Evolutionary conservation across 2,797 vertebrate species (phyloP), one percentile per base, ranked within the genome.

Genomic region (Lepidocolaptes lacrymiger): DNA sequence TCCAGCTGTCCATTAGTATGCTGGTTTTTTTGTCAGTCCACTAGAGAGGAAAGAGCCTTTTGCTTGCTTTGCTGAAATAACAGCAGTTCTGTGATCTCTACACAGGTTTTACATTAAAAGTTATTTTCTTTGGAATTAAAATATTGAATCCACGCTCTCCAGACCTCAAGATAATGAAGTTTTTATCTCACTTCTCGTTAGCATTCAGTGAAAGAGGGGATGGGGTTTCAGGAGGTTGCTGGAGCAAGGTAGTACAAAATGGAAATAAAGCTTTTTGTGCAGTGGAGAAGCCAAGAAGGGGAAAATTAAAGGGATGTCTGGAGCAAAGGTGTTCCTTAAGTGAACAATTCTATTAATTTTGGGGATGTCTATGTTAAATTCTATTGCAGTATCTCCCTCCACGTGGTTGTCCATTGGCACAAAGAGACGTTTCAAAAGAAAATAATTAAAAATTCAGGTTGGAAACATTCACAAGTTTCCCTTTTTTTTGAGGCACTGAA

Each of bases 111-210:
- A 37, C 81, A 72, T 85, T 76, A 81, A 81, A 77, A 83, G 59
- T 56, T 54, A 74, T 49, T 56, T 94, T 78, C n/a, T 78, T 36
- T 83, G 72, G 10, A 3, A 93, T 86, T 66, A 78, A 81, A 80
- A 44, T 85, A 68, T 15, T 66, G 75, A 91, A 78, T 55, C 21
- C 28, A 48, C n/a, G 26, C 34, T 63, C 52, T 68, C 14, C 8
- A 79, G 48, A 62, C 55, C 32, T 81, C 30, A 37, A 77, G n/a
- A 73, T 44, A 78, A 55, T 3, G 22, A 71, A 61, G 62, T 91
- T 92, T 92, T 81, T 84, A 26, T 59, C 83, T 93, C 69, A 14
- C 20, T 89, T 59, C 58, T 92, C 26, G 34, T 91, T 93, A 56
- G 16, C 18, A 75, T 91, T 85, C 80, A 48, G 4, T 51, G 69